Conservation (phyloP, 1,140 invertebrate species). For the Agraylea sexmaculata region DNA sequence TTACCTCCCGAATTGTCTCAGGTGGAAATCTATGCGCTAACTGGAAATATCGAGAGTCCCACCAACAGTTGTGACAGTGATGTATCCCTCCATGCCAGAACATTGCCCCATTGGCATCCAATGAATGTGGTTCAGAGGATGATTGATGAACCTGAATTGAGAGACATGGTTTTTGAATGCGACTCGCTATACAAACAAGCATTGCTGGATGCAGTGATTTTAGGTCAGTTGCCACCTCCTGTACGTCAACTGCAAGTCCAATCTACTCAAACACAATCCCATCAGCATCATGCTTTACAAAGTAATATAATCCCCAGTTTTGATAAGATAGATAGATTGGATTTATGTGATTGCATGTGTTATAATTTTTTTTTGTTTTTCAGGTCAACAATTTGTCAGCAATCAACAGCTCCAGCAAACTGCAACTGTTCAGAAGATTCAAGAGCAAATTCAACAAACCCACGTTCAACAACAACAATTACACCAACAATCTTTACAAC, state of each 20-base stretch:
- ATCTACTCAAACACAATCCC: slow-evolving; percentile 15
- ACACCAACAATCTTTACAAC: slow-evolving; percentile 23
- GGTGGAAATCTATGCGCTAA: slow-evolving; percentile 10
- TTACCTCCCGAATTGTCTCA: slow-evolving; percentile 6
- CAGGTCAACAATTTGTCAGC: slow-evolving; percentile 15
- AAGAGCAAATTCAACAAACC: slow-evolving; percentile 24
- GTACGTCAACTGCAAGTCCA: slow-evolving; percentile 8
- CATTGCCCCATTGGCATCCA: slow-evolving; percentile 9
- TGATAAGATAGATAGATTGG: no score
- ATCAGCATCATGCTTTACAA: slow-evolving; percentile 16
- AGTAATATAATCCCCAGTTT: no score
- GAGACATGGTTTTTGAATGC: slow-evolving; percentile 17
- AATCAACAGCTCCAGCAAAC: slow-evolving; percentile 11
- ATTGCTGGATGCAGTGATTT: slow-evolving; percentile 13
- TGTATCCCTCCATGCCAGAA: no score
- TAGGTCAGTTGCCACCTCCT: slow-evolving; percentile 11
- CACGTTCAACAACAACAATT: slow-evolving; percentile 32
- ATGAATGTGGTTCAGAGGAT: slow-evolving; percentile 16
- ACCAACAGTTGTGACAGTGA: no score
- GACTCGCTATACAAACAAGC: slow-evolving; percentile 13
- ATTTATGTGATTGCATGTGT: no score
- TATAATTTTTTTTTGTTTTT: slow-evolving; percentile 4
- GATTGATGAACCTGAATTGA: slow-evolving; percentile 17
- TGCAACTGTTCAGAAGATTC: slow-evolving; percentile 13
- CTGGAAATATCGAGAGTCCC: slow-evolving; percentile 3